Conservation (phyloP, 2,888 invertebrate genomes). For the Nemoura dubitans region DNA sequence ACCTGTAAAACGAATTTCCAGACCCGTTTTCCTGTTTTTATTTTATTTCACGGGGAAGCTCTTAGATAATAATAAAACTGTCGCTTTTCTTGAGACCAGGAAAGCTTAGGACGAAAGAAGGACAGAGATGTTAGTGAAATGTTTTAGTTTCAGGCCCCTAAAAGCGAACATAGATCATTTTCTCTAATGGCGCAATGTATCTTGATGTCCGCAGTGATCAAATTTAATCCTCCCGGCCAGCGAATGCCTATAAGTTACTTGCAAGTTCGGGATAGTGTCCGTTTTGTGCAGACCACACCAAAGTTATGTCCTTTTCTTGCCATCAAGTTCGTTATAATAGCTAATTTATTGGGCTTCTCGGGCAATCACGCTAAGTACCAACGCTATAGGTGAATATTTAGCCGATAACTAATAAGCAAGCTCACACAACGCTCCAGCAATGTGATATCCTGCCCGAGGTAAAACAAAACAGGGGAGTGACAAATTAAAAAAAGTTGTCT, state of each 20-base stretch:
- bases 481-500: neutral
- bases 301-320: constrained; percentile 31
- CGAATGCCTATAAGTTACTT: constrained; percentile 58
- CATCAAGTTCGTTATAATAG: constrained; percentile 30
- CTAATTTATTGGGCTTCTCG: constrained; percentile 27
- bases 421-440: neutral
- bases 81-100: constrained; percentile 31
- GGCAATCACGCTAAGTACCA: constrained; percentile 38
- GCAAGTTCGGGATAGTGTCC: constrained; percentile 63
- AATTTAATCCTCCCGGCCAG: constrained; percentile 62
- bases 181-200: constrained; percentile 64
- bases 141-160: constrained; percentile 47
- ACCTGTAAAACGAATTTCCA: neutral
- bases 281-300: constrained; percentile 60
- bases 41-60: constrained; percentile 27
- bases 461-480: constrained; percentile 1
- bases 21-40: neutral
- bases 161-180: constrained; percentile 58
- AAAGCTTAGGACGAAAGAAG: constrained; percentile 18
- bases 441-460: neutral
- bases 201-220: constrained; percentile 64
- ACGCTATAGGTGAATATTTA: constrained; percentile 32
- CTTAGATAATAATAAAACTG: constrained; percentile 46
- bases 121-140: constrained; percentile 46
- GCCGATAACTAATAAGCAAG: neutral